Percentiles rank a stretch among this genome's conserved stretches.
phyloP scores from a whole-genome alignment of 2,113 vertebrate genomes.

The Solea solea region DNA sequence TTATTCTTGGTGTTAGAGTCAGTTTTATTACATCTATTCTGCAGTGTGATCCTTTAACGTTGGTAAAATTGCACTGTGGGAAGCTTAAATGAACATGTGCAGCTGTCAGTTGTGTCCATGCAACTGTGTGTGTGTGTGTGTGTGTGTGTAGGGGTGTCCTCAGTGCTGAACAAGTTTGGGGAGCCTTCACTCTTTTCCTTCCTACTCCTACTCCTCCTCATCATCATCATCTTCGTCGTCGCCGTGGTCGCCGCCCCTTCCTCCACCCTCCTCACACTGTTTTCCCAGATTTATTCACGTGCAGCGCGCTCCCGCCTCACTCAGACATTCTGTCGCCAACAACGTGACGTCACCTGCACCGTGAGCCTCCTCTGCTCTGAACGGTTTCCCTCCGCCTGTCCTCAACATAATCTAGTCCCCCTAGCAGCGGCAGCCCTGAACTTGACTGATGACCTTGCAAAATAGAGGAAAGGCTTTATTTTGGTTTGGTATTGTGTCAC shows the following conservation, averaged over 20 bases:
- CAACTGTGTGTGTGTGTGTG: neutral
- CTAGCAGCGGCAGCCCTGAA: constrained; percentile 32
- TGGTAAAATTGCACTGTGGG: too few relatives aligned
- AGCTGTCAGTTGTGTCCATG: constrained; percentile 13
- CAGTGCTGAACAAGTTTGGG: constrained; percentile 14
- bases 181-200: constrained; percentile 34
- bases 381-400: constrained; percentile 77
- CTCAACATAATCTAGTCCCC: constrained; percentile 78
- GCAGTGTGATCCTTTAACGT: too few relatives aligned
- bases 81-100: constrained; percentile 24
- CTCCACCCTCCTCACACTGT: constrained; percentile 63
- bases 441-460: constrained; percentile 22
- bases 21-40: too few relatives aligned
- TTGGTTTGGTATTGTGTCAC: too few relatives aligned
- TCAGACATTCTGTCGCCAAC: constrained; percentile 88
- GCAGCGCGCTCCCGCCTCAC: constrained; percentile 81
- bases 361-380: constrained; percentile 64
- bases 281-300: constrained; percentile 84
- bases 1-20: too few relatives aligned
- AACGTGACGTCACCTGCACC: constrained; percentile 81
- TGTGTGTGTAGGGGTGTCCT: constrained; percentile 22
- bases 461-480: neutral
- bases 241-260: neutral
- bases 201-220: constrained; percentile 37
- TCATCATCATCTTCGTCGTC: constrained; percentile 16